Conservation (phyloP, 2,797 vertebrate genomes). For the Lepus oiostolus region DNA sequence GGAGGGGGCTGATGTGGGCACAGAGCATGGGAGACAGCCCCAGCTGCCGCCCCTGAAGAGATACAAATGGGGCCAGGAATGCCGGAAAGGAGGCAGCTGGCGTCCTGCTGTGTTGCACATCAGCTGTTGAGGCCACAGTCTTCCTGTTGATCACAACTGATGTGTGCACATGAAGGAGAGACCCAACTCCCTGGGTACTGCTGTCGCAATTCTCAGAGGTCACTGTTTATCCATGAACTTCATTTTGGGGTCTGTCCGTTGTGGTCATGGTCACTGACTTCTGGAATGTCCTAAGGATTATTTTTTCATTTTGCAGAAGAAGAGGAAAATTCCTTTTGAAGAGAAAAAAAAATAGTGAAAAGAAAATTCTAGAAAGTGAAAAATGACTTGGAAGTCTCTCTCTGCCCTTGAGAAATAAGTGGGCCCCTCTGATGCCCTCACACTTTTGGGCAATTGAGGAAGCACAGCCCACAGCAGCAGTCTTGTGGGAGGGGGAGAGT, state of each 20-base stretch:
- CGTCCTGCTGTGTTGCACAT: background rate
- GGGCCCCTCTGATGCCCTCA: background rate
- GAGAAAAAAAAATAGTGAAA: background rate
- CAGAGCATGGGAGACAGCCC: background rate
- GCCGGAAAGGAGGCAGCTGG: background rate
- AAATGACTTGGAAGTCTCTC: conserved; percentile 11
- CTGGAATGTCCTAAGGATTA: background rate
- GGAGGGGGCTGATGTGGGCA: accelerated
- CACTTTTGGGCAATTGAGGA: conserved; percentile 9
- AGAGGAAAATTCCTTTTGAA: background rate
- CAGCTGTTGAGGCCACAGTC: background rate
- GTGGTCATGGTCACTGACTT: background rate
- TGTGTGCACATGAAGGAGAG: background rate
- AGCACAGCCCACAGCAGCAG: background rate
- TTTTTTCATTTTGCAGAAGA: background rate
- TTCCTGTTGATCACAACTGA: background rate
- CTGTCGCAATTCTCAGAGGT: background rate
- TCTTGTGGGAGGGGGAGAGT: background rate
- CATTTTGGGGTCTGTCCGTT: background rate
- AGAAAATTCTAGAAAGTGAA: conserved; percentile 12
- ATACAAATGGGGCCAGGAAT: background rate
- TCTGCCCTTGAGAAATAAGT: background rate
- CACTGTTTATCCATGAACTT: background rate
- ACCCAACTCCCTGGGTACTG: background rate
- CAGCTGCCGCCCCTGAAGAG: background rate